These are phyloP conservation scores for Papilio polytes DNA, from an alignment of 1,140 invertebrate species.

Conservation along the genomic window DNA sequence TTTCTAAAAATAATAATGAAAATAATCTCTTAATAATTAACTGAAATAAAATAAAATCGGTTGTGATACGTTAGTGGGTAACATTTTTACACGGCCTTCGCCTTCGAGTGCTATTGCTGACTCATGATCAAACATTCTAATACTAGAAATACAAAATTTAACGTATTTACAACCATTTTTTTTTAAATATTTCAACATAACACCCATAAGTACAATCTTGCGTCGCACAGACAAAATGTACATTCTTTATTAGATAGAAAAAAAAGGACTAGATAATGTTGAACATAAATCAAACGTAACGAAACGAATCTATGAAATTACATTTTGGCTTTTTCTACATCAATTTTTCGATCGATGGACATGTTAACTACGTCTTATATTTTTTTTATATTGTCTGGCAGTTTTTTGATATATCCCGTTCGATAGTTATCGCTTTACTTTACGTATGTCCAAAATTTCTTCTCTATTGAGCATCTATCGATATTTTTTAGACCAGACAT, in stretches of 20 bases:
- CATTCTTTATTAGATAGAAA: constrained; percentile 70
- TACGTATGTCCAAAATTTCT: constrained; percentile 33
- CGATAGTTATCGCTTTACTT: constrained; percentile 42
- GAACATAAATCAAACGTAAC: constrained; percentile 58
- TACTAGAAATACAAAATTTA: constrained; percentile 84
- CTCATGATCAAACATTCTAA: constrained; percentile 77
- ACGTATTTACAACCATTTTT: constrained; percentile 84
- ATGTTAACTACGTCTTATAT: constrained; percentile 55
- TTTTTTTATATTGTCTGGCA: constrained; percentile 72
- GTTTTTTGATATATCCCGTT: constrained; percentile 53
- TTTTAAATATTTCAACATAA: constrained; percentile 76
- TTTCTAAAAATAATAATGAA: constrained; percentile 44
- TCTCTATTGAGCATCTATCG: constrained; percentile 49
- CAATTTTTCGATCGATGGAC: constrained; percentile 50
- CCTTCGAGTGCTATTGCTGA: constrained; percentile 69
- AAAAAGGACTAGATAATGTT: constrained; percentile 76
- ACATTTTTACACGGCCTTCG: constrained; percentile 63
- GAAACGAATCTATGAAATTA: constrained; percentile 50
- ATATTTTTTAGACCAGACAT: constrained; percentile 51
- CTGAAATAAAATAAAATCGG: constrained; percentile 54
- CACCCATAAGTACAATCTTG: constrained; percentile 81
- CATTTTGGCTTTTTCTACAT: constrained; percentile 54
- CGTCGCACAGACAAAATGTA: constrained; percentile 79
- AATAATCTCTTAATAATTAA: constrained; percentile 52
- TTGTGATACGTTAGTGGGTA: constrained; percentile 62